Evolutionary conservation across 2,888 invertebrate species (phyloP).

Genomic region (Malthinus seriepunctatus): DNA sequence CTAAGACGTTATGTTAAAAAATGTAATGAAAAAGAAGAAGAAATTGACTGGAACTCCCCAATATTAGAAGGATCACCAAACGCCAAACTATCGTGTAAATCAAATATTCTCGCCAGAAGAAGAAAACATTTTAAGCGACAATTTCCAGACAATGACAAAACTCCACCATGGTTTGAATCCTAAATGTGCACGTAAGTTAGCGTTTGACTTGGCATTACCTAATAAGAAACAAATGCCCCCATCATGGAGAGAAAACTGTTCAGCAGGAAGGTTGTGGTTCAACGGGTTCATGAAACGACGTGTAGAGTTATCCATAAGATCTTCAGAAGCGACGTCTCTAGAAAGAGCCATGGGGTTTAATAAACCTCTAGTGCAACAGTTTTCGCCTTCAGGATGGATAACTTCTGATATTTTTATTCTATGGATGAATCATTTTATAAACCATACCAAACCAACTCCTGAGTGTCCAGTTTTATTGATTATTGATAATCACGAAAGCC

Average conservation of each 20-base stretch:
- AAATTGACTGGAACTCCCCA: background rate
- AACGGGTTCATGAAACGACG: background rate
- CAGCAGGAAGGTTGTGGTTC: background rate
- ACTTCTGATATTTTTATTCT: background rate
- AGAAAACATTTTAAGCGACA: background rate
- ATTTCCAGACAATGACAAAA: slow-evolving; percentile 9
- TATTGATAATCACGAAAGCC: background rate
- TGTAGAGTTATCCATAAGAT: background rate
- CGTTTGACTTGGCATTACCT: slow-evolving; percentile 8
- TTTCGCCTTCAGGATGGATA: background rate
- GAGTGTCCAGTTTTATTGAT: background rate
- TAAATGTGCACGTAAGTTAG: slow-evolving; percentile 12
- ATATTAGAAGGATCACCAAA: background rate
- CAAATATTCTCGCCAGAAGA: background rate
- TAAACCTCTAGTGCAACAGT: background rate
- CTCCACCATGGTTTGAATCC: slow-evolving; percentile 14
- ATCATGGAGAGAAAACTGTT: slow-evolving; percentile 1
- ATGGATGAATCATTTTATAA: background rate
- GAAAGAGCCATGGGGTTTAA: background rate
- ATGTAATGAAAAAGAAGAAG: background rate
- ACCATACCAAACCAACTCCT: background rate
- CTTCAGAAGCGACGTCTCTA: background rate
- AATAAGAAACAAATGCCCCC: slow-evolving; percentile 12
- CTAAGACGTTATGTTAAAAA: background rate
- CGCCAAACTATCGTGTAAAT: background rate